phyloP scores from a whole-genome alignment of 2,888 invertebrate species.

The Tethea ocularis region DNA sequence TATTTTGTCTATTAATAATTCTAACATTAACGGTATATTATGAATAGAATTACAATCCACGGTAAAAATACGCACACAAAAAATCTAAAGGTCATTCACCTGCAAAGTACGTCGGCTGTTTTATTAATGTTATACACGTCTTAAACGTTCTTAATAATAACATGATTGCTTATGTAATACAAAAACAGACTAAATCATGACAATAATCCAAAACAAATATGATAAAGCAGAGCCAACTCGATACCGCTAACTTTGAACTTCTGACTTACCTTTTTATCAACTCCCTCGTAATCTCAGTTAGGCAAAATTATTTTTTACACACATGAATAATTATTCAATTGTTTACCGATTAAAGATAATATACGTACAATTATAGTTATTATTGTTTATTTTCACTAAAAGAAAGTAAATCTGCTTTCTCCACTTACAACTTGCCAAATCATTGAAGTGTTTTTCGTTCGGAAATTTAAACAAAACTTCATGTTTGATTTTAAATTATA shows the following conservation, averaged over 20 bases:
- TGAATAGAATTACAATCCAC: neutral
- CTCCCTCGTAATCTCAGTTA: slow-evolving; percentile 17
- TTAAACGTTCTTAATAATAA: slow-evolving; percentile 53
- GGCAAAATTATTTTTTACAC: neutral
- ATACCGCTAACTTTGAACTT: slow-evolving; percentile 48
- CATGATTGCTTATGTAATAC: slow-evolving; percentile 68
- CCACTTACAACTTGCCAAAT: slow-evolving; percentile 57
- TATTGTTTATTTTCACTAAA: slow-evolving; percentile 33
- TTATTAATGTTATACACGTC: slow-evolving; percentile 46
- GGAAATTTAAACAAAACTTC: slow-evolving; percentile 21
- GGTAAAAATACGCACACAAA: neutral
- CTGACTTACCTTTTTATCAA: slow-evolving; percentile 36
- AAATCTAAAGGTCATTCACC: slow-evolving; percentile 52
- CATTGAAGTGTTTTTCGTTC: slow-evolving; percentile 41
- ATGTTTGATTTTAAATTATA: too few relatives aligned
- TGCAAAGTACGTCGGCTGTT: slow-evolving; percentile 47
- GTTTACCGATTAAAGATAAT: neutral
- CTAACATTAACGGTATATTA: neutral
- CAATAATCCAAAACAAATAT: slow-evolving; percentile 53
- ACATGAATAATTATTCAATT: neutral
- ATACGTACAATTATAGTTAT: slow-evolving; percentile 1
- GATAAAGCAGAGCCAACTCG: slow-evolving; percentile 4
- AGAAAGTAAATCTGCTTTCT: slow-evolving; percentile 34
- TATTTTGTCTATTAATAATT: neutral
- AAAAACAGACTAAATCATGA: slow-evolving; percentile 47